Evolutionary conservation across 2,888 invertebrate genomes (phyloP).

Genomic region (Leuctra nigra): DNA sequence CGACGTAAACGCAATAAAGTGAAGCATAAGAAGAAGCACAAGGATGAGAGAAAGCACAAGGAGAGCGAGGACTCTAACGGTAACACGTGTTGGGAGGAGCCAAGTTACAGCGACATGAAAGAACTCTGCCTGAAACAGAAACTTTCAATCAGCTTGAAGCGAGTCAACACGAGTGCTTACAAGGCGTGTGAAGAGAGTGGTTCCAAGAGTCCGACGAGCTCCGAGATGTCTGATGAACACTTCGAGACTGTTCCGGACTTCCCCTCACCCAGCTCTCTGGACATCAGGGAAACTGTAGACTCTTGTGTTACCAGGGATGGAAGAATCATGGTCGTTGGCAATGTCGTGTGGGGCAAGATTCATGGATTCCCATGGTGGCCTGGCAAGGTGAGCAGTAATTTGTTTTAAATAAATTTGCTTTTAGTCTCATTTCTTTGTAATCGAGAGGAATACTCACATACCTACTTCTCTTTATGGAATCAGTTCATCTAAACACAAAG

Average conservation of each 20-base stretch:
- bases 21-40: slow-evolving; percentile 73
- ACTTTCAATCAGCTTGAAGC: slow-evolving; percentile 65
- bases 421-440: too few species aligned
- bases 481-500: too few species aligned
- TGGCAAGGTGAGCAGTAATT: slow-evolving; percentile 50
- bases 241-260: slow-evolving; percentile 47
- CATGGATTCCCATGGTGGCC: slow-evolving; percentile 89
- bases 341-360: slow-evolving; percentile 84
- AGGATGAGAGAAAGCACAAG: slow-evolving; percentile 50
- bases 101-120: slow-evolving; percentile 51
- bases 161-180: slow-evolving; percentile 62
- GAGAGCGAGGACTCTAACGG: slow-evolving; percentile 24
- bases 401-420: too few species aligned
- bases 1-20: slow-evolving; percentile 51
- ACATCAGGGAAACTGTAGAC: slow-evolving; percentile 49
- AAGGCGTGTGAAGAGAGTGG: slow-evolving; percentile 45
- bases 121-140: slow-evolving; percentile 66
- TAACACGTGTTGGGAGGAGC: slow-evolving; percentile 33
- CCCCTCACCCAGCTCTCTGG: slow-evolving; percentile 49
- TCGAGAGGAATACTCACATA: too few species aligned
- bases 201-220: slow-evolving; percentile 43
- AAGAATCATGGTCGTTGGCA: slow-evolving; percentile 56
- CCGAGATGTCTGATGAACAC: slow-evolving; percentile 37
- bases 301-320: slow-evolving; percentile 50
- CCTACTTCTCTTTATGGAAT: too few species aligned